Base-by-base conservation (phyloP, 2,888 invertebrate species). In the Monochamus alternatus region DNA sequence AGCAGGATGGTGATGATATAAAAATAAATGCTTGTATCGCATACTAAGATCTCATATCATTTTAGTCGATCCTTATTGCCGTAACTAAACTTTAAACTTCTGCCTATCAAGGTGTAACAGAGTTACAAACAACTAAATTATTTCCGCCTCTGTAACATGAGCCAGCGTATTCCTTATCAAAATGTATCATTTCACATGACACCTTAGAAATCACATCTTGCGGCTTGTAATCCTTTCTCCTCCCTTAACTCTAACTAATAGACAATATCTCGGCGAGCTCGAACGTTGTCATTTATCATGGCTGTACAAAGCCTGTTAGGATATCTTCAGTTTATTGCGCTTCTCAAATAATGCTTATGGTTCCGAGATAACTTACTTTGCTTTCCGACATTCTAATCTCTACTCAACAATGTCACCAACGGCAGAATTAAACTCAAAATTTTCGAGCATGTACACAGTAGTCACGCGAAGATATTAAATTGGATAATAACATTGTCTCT, bases 291-390 rank as follows among this genome's bases (percentile, higher is more conserved):
- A 67, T 67, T 67, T 67, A 67, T 67, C 67, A 67, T 22, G 47
- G 38, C n/a, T 32, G 32, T 67, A 67, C 67, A 67, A 67, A 67
- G 22, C 58, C 55, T 52, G 67, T 38, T 43, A 55, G 38, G 58
- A 55, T 67, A 38, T 67, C 58, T 58, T 67, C 55, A 58, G 67
- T 67, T 38, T 67, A 67, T 67, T 67, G 58, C 58, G 67, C 58
- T 32, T 30, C 67, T 67, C 67, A 58, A 67, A 67, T 67, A 67
- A 67, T 67, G 67, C 55, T 67, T 67, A 67, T 58, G 55, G 67
- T 58, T 43, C 58, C 47, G 51, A 67, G 58, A 67, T 67, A 67
- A 43, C 67, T 32, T 67, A 67, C 51, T 58, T 67, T 64, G 43
- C 22, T 30, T 43, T 14, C 47, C 38, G n/a, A 67, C 67, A 55